These are phyloP conservation scores for Lucilia sericata DNA, from an alignment of 1,140 invertebrate species.

Conservation along the genomic window DNA sequence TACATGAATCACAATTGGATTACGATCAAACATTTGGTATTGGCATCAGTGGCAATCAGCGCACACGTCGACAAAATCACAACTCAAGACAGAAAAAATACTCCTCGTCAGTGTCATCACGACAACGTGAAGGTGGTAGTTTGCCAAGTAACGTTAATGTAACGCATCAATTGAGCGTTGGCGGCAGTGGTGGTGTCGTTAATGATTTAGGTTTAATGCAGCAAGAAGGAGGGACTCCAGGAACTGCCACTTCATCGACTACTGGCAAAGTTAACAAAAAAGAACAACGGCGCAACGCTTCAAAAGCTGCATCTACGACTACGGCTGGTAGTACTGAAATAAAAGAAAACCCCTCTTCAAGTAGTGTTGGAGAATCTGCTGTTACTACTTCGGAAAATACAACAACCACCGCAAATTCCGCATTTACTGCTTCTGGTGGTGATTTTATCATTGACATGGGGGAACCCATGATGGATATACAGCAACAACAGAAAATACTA, in stretches of 20 bases:
- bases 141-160: constrained; percentile 74
- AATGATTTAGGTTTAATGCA: constrained; percentile 30
- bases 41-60: constrained; percentile 45
- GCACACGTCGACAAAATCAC: constrained; percentile 58
- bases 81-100: constrained; percentile 52
- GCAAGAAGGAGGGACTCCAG: background rate
- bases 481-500: constrained; percentile 48
- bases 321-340: background rate
- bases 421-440: constrained; percentile 28
- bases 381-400: constrained; percentile 45
- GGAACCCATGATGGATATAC: constrained; percentile 48
- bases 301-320: background rate
- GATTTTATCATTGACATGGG: constrained; percentile 48
- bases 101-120: constrained; percentile 70
- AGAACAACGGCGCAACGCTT: background rate
- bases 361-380: background rate
- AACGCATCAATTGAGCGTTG: constrained; percentile 6
- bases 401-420: constrained; percentile 41
- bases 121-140: constrained; percentile 77
- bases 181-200: background rate
- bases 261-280: constrained; percentile 20
- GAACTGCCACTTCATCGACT: background rate
- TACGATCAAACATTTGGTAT: constrained; percentile 48
- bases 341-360: constrained; percentile 6
- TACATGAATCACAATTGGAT: constrained; percentile 54